phyloP scores from a whole-genome alignment of 2,888 invertebrate genomes.

The Tipula lateralis region DNA sequence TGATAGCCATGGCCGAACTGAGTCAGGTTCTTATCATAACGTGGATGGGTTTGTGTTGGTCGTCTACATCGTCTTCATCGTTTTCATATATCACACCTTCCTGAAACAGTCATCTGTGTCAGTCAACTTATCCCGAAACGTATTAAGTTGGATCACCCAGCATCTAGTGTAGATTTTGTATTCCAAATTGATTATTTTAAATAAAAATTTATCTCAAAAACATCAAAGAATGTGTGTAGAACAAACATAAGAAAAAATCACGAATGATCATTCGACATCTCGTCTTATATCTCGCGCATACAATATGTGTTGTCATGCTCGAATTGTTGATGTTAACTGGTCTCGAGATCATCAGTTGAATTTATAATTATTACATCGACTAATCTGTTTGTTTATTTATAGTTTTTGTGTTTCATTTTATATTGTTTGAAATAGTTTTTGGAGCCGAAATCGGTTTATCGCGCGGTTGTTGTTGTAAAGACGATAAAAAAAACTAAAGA shows the following conservation, averaged over 20 bases:
- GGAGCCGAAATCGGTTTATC: background rate
- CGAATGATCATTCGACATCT: background rate
- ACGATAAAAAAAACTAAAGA: background rate
- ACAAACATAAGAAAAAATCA: background rate
- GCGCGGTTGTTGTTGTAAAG: background rate
- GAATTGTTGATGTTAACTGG: background rate
- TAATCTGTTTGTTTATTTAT: background rate
- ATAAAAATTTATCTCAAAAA: too few species aligned
- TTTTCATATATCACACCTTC: too few species aligned
- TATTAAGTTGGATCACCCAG: too few species aligned
- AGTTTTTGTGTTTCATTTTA: background rate
- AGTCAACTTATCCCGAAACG: too few species aligned
- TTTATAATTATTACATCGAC: background rate
- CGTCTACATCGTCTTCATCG: too few species aligned
- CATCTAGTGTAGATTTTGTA: too few species aligned
- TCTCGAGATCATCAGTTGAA: background rate
- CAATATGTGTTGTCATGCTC: background rate
- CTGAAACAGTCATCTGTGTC: too few species aligned
- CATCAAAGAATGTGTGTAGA: too few species aligned
- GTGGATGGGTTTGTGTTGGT: too few species aligned
- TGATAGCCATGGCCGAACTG: too few species aligned
- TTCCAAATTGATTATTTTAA: too few species aligned
- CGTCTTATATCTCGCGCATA: background rate
- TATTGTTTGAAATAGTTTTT: background rate
- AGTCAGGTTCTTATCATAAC: too few species aligned